These are phyloP conservation scores for Scomber colias DNA, from an alignment of 2,113 vertebrate genomes.

Conservation along the genomic window DNA sequence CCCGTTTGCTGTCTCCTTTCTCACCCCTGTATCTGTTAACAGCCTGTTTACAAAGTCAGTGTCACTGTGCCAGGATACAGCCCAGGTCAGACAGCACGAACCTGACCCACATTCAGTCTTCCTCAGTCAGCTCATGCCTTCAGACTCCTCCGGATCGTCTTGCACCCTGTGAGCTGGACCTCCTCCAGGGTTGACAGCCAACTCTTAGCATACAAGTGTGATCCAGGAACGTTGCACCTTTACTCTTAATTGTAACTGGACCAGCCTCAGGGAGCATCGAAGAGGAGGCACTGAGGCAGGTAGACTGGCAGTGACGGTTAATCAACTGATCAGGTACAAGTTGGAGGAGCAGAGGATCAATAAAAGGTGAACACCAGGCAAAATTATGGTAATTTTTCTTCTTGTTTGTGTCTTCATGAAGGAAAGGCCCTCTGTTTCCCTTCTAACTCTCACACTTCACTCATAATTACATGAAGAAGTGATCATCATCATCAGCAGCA, in stretches of 20 bases:
- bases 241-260: slow-evolving; percentile 61
- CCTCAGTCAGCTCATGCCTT: not conserved
- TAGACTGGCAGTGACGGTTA: not conserved
- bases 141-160: slow-evolving; percentile 51
- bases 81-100: slow-evolving; percentile 19
- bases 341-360: no score
- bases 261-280: slow-evolving; percentile 5
- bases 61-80: not conserved
- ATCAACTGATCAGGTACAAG: not conserved
- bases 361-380: not conserved
- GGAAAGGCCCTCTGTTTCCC: no score
- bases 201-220: slow-evolving; percentile 55
- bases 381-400: not conserved
- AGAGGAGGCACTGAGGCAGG: not conserved
- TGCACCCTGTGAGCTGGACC: slow-evolving; percentile 52
- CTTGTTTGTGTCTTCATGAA: no score
- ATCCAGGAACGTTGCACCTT: slow-evolving; percentile 72
- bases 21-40: not conserved
- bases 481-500: not conserved
- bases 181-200: slow-evolving; percentile 70
- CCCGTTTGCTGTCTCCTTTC: no score
- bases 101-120: slow-evolving; percentile 46
- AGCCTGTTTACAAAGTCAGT: not conserved
- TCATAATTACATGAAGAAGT: not conserved
- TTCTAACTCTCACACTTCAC: no score